Base-by-base conservation (phyloP, 2,113 vertebrate species). In the Pimephales promelas region DNA sequence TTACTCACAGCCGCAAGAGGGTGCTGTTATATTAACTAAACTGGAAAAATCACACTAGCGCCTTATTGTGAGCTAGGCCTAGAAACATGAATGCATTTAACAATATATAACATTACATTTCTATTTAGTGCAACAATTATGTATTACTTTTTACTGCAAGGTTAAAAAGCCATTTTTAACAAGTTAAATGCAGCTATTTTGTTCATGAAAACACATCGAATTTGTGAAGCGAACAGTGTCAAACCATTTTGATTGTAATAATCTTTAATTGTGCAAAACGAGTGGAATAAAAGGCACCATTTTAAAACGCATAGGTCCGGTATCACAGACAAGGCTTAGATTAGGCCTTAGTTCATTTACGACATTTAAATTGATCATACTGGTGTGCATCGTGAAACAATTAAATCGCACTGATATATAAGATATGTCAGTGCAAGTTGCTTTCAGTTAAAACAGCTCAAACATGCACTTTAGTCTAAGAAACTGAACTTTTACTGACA, bases 11-110 rank as follows among this genome's bases (percentile, higher is more conserved):
- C 90, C 93, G 89, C 90, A 84, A 86, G 90, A 84, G 90, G 93
- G 89, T 85, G 90, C 90, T 92, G 82, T 83, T 92, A 90, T 84
- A 91, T 82, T 86, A 89, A 90, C 90, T 66, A 34, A 43, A 40
- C 61, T 31, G n/a, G 45, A 71, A 43, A 26, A 59, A 4, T 28
- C 47, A 26, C 24, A 47, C 18, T 4, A 9, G 28, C 28, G 28
- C 10, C 20, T 59, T 36, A 40, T 61, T 8, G 34, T 9, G 28
- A 56, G 40, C 22, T 45, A 22, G 7, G 52, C 40, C 13, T 20
- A 31, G 14, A 62, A 4, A 5, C n/a, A 79, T 61, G n/a, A 2
- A 62, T 26, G 75, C 16, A 14, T 64, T 66, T 20, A 66, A 66
- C 2, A 9, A 36, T 20, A 22, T 10, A 66, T 34, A 0, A 10